Conservation (phyloP, 2,888 invertebrate species). For the Eucera pruinosa region DNA sequence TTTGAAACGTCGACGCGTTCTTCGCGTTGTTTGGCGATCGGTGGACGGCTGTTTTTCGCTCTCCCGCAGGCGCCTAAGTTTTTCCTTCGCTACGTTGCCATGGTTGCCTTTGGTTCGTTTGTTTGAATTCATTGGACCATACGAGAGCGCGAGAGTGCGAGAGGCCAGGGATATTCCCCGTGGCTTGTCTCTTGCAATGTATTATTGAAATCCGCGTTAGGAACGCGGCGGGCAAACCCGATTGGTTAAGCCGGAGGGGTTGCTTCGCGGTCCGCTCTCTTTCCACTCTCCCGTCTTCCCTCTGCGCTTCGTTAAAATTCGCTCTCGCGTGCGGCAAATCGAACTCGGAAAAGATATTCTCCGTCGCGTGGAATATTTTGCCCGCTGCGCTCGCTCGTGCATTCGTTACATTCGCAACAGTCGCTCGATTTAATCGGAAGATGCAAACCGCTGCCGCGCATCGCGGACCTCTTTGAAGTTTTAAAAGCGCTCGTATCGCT, state of each 20-base stretch:
- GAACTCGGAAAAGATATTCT: slow-evolving; percentile 10
- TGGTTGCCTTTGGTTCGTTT: slow-evolving; percentile 73
- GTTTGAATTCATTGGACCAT: slow-evolving; percentile 77
- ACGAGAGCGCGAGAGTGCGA: slow-evolving; percentile 56
- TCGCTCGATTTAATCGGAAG: neutral
- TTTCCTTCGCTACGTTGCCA: slow-evolving; percentile 64
- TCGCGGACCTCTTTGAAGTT: neutral
- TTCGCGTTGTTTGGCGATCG: neutral
- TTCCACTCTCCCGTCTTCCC: slow-evolving; percentile 40
- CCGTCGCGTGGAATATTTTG: slow-evolving; percentile 5
- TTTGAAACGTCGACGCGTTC: too few relatives aligned
- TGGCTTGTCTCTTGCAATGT: slow-evolving; percentile 60
- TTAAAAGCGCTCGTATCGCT: neutral
- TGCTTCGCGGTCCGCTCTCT: slow-evolving; percentile 32
- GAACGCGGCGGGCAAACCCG: slow-evolving; percentile 68
- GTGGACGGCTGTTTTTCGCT: neutral
- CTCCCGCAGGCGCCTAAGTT: slow-evolving; percentile 28
- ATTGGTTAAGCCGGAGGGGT: slow-evolving; percentile 72
- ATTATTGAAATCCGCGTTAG: slow-evolving; percentile 75
- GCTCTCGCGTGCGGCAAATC: slow-evolving; percentile 35
- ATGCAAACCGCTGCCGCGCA: neutral
- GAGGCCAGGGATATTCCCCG: slow-evolving; percentile 47
- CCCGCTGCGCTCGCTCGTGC: too few relatives aligned
- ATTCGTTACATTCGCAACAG: neutral
- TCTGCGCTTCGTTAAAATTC: slow-evolving; percentile 59